Conservation (phyloP, 2,888 invertebrate genomes). For the Chironomus riparius region DNA sequence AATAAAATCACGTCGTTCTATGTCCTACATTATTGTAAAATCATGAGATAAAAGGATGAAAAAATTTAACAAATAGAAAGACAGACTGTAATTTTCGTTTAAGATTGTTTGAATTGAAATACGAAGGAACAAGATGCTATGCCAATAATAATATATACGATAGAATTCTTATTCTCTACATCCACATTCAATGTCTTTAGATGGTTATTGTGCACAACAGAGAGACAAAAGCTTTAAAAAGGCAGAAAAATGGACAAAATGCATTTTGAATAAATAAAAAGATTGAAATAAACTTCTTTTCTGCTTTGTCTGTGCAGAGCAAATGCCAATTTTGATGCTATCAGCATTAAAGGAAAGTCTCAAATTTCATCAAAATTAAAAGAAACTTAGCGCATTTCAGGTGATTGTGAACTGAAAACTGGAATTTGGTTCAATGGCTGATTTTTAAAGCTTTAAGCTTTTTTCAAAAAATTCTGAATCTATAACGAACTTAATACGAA, state of each 20-base stretch:
- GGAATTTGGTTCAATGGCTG: too few relatives aligned
- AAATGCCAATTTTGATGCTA: not conserved
- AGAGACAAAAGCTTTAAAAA: not conserved
- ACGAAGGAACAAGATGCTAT: not conserved
- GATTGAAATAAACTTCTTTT: not conserved
- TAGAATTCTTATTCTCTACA: not conserved
- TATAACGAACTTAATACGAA: too few relatives aligned
- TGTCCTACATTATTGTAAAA: conserved; percentile 34
- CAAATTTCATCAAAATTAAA: too few relatives aligned
- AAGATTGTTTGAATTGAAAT: not conserved
- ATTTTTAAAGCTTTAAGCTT: too few relatives aligned
- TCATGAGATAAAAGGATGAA: not conserved
- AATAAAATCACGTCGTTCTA: conserved; percentile 50
- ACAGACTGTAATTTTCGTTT: not conserved
- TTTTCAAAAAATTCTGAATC: too few relatives aligned
- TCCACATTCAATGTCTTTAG: too few relatives aligned
- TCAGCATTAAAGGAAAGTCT: too few relatives aligned
- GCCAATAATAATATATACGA: not conserved
- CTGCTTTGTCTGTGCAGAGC: too few relatives aligned
- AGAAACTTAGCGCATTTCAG: too few relatives aligned
- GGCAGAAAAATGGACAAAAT: not conserved
- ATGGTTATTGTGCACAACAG: not conserved
- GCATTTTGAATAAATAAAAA: conserved; percentile 13
- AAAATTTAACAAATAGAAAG: not conserved
- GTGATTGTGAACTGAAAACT: too few relatives aligned